A percentile compares a stretch with the other conserved stretches of the same genome.
Conservation (phyloP, 2,888 invertebrate genomes). For the Nomada fucata region DNA sequence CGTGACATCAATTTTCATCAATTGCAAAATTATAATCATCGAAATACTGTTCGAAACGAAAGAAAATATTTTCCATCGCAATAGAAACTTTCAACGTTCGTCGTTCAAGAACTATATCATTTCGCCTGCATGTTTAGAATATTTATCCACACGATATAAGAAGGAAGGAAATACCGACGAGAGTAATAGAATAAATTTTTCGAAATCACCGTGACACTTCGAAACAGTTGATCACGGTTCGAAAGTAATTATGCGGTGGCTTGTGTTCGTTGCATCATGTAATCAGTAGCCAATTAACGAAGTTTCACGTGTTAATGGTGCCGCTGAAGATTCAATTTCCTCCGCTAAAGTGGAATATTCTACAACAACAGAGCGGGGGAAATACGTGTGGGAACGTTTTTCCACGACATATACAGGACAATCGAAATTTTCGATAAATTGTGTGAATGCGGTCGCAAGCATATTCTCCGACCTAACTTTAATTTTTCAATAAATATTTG, state of each 20-base stretch:
- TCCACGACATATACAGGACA: no score
- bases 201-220: conserved; percentile 10
- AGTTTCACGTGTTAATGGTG: conserved; percentile 41
- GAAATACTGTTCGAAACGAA: no score
- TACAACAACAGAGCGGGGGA: background rate
- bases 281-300: conserved; percentile 50
- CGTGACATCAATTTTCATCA: no score
- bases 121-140: background rate
- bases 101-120: no score
- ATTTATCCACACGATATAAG: background rate
- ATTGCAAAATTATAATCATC: no score
- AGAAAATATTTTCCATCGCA: no score
- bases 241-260: conserved; percentile 38
- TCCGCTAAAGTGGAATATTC: background rate
- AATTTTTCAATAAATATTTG: background rate
- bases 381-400: background rate
- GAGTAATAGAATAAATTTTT: background rate
- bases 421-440: no score
- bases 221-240: conserved; percentile 20
- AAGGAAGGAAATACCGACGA: background rate
- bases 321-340: conserved; percentile 28
- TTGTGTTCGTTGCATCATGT: conserved; percentile 25
- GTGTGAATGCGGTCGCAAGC: no score
- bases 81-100: no score
- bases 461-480: background rate